Conservation (phyloP, 2,113 vertebrate species). For the Nymphicus hollandicus region DNA sequence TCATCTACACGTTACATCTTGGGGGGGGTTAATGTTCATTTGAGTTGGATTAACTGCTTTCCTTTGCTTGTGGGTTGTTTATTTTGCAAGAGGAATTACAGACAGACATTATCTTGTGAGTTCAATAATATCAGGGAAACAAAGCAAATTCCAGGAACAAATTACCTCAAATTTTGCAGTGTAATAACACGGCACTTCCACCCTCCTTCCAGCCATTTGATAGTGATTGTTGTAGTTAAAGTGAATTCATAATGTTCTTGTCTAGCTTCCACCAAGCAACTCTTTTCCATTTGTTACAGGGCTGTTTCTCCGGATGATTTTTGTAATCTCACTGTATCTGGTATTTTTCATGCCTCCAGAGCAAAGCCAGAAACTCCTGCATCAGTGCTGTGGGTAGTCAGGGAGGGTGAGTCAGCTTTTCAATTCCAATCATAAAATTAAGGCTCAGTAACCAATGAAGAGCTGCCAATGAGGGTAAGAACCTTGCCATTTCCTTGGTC, state of each 20-base stretch:
- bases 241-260: background rate
- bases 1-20: background rate
- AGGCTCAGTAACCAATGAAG: background rate
- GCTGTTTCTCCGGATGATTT: background rate
- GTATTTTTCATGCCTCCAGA: background rate
- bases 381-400: background rate
- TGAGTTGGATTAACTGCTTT: background rate
- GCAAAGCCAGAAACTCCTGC: background rate
- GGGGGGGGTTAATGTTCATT: background rate
- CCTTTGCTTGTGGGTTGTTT: background rate
- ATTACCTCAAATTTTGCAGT: background rate
- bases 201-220: background rate
- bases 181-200: background rate
- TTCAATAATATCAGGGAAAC: background rate
- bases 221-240: background rate
- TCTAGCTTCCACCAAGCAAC: background rate
- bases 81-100: background rate
- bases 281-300: background rate
- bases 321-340: background rate
- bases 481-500: background rate
- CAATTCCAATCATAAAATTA: background rate
- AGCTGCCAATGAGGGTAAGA: background rate
- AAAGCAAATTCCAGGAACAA: conserved; percentile 5
- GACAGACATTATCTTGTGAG: background rate
- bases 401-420: conserved; percentile 1